phyloP scores from a whole-genome alignment of 1,140 invertebrate genomes.

The Metaphire vulgaris region DNA sequence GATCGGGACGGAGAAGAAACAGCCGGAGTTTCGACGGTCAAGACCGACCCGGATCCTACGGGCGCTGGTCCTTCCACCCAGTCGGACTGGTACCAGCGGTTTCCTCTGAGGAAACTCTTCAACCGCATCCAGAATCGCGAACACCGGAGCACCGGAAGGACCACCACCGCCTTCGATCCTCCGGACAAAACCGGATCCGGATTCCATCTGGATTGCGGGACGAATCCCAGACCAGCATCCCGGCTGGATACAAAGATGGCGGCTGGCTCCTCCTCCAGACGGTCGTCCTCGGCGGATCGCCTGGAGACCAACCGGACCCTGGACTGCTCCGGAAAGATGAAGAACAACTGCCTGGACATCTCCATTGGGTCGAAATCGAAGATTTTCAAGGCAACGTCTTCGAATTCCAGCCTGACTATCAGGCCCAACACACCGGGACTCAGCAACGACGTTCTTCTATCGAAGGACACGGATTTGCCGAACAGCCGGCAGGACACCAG shows the following conservation, averaged over 20 bases:
- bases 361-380: neutral
- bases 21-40: too few relatives aligned
- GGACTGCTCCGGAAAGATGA: neutral
- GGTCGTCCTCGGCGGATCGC: neutral
- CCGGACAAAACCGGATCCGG: neutral
- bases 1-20: too few relatives aligned
- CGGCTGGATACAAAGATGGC: neutral
- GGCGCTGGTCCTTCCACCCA: too few relatives aligned
- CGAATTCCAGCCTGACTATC: too few relatives aligned
- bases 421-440: too few relatives aligned
- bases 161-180: too few relatives aligned
- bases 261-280: too few relatives aligned
- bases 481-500: neutral
- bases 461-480: neutral
- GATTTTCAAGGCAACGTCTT: too few relatives aligned
- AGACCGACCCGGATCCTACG: too few relatives aligned
- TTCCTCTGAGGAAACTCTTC: neutral
- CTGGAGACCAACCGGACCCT: neutral
- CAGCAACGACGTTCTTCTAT: too few relatives aligned
- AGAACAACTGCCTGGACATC: neutral
- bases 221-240: neutral
- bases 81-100: neutral
- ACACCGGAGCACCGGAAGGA: neutral
- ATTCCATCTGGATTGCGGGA: neutral
- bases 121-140: neutral